These are phyloP conservation scores for Yponomeuta plumbellus DNA, from an alignment of 2,888 invertebrate genomes.

Conservation along the genomic window DNA sequence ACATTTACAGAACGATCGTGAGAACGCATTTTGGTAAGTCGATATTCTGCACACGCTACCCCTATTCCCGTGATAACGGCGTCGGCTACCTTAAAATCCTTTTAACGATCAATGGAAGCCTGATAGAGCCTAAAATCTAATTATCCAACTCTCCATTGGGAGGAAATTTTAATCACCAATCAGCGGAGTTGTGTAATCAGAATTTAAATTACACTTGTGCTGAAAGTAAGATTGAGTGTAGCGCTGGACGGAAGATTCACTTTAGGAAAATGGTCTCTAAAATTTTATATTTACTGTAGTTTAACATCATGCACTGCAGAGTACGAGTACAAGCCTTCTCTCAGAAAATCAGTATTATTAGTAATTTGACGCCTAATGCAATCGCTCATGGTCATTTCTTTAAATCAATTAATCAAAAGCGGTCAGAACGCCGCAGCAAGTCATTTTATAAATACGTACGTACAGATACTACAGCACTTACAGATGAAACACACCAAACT, in stretches of 20 bases:
- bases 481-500: too few species aligned
- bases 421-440: too few species aligned
- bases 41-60: background rate
- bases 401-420: too few species aligned
- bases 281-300: background rate
- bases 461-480: too few species aligned
- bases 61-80: background rate
- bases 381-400: too few species aligned
- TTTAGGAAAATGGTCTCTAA: background rate
- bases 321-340: background rate
- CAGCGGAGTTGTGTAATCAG: conserved; percentile 42
- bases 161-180: conserved; percentile 48
- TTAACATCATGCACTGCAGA: background rate
- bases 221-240: background rate
- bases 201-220: conserved; percentile 35
- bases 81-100: background rate
- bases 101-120: conserved; percentile 37
- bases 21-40: too few species aligned
- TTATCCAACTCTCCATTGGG: conserved; percentile 38
- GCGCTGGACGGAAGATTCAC: conserved; percentile 12
- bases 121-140: conserved; percentile 48
- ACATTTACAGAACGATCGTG: too few species aligned
- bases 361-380: too few species aligned
- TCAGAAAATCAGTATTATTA: background rate
- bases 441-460: too few species aligned